Evolutionary conservation across 2,113 vertebrate genomes (phyloP), one percentile per base, ranked within the genome.

Genomic region (Dryoscopus gambensis): DNA sequence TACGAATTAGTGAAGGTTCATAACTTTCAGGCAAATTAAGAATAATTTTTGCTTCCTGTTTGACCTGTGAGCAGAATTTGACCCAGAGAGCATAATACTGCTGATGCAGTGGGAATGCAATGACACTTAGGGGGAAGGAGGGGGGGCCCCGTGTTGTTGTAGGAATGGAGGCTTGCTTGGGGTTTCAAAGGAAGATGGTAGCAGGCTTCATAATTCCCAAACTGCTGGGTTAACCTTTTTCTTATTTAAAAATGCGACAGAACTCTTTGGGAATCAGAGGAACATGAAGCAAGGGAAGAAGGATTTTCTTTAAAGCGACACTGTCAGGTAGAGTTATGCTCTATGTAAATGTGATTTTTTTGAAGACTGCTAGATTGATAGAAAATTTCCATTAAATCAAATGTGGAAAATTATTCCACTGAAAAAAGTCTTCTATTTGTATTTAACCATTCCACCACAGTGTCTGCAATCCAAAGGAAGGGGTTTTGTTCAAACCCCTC

Each of bases 241-340:
- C 70, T 83, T 56, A 30, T 70, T 65, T 70, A 89, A 91, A 94
- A 89, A 50, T 37, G 15, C 79, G 82, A 37, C 37, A 53, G 59
- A 74, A 35, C 9, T 56, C 13, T 62, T 56, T 64, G 33, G 25
- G 42, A 37, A 74, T 80, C 74, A 80, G 70, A 93, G 42, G 42
- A 93, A 73, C 37, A 42, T 13, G 25, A 25, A 76, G 9, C 8
- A 55, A 74, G 7, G 16, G 16, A 87, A 69, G 65, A 80, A 88
- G 17, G 12, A 71, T 75, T 92, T 96, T 40, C 44, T 75, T 93
- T 79, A 78, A 84, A 92, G 27, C 23, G n/a, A n/a, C 27, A 11
- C 13, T 74, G 63, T 74, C 65, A 73, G 62, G 25, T 83, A 47
- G n/a, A 87, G 35, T 39, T 82, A 62, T 27, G n/a, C 5, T 69